Evolutionary conservation across 2,888 invertebrate genomes (phyloP), one percentile per base, ranked within the genome.

Genomic region (Parapristionchus giblindavisi): DNA sequence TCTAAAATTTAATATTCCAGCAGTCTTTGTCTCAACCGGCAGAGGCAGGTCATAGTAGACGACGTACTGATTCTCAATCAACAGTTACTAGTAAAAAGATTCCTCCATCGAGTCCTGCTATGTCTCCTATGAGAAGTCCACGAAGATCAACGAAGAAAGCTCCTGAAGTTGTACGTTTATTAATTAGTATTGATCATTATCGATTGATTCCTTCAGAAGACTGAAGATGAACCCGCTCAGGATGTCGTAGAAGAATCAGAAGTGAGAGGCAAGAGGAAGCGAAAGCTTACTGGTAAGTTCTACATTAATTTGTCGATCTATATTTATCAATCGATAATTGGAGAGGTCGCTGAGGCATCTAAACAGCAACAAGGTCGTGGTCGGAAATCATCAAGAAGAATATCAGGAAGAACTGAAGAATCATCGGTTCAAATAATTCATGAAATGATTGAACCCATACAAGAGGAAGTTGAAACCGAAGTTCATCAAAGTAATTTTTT

Each of bases 321-420:
- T 14, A 14, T 43, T 14, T 43, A 14, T 43, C 11, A 14, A 43
- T 8, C 43, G 17, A 43, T 43, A n/a, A n/a, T n/a, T n/a, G n/a
- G n/a, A n/a, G 68, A 68, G 36, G 68, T 52, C 21, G 68, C 68
- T 27, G 68, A 68, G n/a, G 68, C 68, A 0, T 32, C 68, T 6
- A n/a, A n/a, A n/a, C 68, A 36, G 34, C 27, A 32, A 11, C 68
- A 68, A 17, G 51, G 34, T 34, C 48, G 51, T 24, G 34, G 51
- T 36, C 68, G 68, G 14, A 52, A 52, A 27, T n/a, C 68, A 2
- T 68, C 68, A 2, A 21, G 68, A 11, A 34, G 68, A 17, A 36
- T 52, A 1, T 48, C 48, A 4, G 68, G 48, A 21, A 40, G 29
- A 21, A 8, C 27, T 6, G 43, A 65, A n/a, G n/a, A n/a, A n/a